phyloP scores from a whole-genome alignment of 2,888 invertebrate genomes.

The Eupithecia centaureata region DNA sequence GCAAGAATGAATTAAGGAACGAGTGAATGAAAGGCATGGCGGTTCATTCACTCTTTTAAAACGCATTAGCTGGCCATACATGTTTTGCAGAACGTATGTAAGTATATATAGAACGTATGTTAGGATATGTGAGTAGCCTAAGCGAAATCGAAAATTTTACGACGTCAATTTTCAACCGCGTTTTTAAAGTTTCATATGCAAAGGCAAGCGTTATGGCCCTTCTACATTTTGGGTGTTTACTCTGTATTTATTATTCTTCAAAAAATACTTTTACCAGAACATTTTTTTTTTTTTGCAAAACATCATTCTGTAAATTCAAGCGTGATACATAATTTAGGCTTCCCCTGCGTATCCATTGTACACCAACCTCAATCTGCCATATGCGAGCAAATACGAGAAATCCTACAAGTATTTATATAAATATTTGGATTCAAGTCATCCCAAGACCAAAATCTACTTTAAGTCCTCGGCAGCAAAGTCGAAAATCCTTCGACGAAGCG shows the following conservation, averaged over 20 bases:
- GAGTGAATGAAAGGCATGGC: not conserved
- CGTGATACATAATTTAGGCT: constrained; percentile 21
- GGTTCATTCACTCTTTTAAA: not conserved
- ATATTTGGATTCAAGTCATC: constrained; percentile 26
- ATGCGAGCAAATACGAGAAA: constrained; percentile 38
- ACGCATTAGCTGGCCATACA: too few species aligned
- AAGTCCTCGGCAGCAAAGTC: not conserved
- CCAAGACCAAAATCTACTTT: constrained; percentile 10
- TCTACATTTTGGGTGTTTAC: too few species aligned
- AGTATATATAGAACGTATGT: too few species aligned
- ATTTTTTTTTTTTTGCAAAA: not conserved
- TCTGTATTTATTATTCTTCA: not conserved
- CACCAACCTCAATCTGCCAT: constrained; percentile 19
- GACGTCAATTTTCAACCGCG: too few species aligned
- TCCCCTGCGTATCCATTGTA: constrained; percentile 22
- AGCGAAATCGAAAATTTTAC: not conserved
- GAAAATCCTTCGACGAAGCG: not conserved
- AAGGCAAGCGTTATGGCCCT: too few species aligned
- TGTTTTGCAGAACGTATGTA: too few species aligned
- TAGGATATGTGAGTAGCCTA: too few species aligned
- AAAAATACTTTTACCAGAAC: not conserved
- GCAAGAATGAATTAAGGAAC: constrained; percentile 8
- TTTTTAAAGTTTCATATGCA: not conserved
- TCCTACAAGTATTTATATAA: constrained; percentile 41
- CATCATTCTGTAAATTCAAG: constrained; percentile 2